Evolutionary conservation across 2,113 vertebrate genomes (phyloP).

Genomic region (Zosterops hypoxanthus): DNA sequence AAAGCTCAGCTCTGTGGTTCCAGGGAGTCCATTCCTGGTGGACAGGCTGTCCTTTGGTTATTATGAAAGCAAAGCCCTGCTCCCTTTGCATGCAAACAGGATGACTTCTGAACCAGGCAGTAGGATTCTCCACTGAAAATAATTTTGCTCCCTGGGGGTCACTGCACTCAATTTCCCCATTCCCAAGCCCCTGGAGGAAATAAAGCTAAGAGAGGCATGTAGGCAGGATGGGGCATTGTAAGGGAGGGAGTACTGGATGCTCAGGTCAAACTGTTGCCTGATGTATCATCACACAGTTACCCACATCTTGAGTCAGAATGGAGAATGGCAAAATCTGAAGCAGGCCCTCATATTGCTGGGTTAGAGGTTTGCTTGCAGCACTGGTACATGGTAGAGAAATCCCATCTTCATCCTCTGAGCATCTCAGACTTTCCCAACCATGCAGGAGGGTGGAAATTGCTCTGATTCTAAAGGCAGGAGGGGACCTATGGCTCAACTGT

Average conservation of each 20-base stretch:
- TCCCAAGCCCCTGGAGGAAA: not conserved
- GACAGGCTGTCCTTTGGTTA: not conserved
- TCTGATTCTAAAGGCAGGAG: not conserved
- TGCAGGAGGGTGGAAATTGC: not conserved
- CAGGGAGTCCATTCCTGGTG: slow-evolving; percentile 25
- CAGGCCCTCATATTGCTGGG: not conserved
- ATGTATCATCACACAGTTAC: not conserved
- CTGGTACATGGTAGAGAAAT: not conserved
- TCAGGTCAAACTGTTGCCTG: not conserved
- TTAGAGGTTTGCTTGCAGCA: not conserved
- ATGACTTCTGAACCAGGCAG: not conserved
- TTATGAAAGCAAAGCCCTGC: slow-evolving; percentile 2
- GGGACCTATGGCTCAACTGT: not conserved
- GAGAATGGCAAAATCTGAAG: not conserved
- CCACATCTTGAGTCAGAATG: not conserved
- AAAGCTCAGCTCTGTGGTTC: slow-evolving; percentile 48
- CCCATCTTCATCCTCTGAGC: not conserved
- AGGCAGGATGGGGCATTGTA: not conserved
- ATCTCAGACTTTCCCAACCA: not conserved
- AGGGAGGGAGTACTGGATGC: not conserved
- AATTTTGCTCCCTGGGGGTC: not conserved
- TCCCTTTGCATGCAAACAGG: not conserved
- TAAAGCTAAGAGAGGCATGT: not conserved
- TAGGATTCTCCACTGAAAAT: not conserved
- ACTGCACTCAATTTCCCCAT: not conserved